phyloP scores from a whole-genome alignment of 2,888 invertebrate species.

The Noctua fimbriata region DNA sequence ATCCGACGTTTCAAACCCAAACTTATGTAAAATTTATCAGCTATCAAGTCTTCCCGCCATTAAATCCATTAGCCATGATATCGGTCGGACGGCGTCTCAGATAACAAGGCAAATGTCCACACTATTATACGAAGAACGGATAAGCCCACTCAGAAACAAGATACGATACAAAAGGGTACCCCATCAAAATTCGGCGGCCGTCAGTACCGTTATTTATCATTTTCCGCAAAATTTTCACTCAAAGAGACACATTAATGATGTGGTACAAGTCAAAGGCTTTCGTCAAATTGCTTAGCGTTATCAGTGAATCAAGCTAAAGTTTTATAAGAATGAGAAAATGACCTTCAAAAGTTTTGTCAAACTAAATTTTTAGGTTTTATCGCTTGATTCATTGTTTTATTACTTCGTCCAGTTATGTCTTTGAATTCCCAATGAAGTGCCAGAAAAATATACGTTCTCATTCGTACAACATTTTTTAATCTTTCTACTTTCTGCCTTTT shows the following conservation, averaged over 20 bases:
- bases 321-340: background rate
- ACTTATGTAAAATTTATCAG: slow-evolving; percentile 70
- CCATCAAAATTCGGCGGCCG: slow-evolving; percentile 87
- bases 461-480: background rate
- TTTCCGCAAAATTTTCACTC: slow-evolving; percentile 87
- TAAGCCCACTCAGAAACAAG: slow-evolving; percentile 88
- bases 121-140: slow-evolving; percentile 84
- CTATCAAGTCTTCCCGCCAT: slow-evolving; percentile 66
- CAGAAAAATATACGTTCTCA: background rate
- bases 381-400: background rate
- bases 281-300: background rate
- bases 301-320: background rate
- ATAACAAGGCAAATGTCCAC: slow-evolving; percentile 76
- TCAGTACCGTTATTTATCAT: slow-evolving; percentile 87
- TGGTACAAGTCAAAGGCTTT: slow-evolving; percentile 61
- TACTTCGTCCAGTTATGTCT: background rate
- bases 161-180: slow-evolving; percentile 85
- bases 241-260: slow-evolving; percentile 77
- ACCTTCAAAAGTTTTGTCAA: background rate
- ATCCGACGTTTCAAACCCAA: slow-evolving; percentile 56
- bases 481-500: background rate
- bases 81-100: slow-evolving; percentile 68
- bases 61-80: slow-evolving; percentile 75
- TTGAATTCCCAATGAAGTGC: background rate
- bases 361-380: background rate